These are phyloP conservation scores for Ctenopoma kingsleyae DNA, from an alignment of 2,797 vertebrate species.

Conservation along the genomic window DNA sequence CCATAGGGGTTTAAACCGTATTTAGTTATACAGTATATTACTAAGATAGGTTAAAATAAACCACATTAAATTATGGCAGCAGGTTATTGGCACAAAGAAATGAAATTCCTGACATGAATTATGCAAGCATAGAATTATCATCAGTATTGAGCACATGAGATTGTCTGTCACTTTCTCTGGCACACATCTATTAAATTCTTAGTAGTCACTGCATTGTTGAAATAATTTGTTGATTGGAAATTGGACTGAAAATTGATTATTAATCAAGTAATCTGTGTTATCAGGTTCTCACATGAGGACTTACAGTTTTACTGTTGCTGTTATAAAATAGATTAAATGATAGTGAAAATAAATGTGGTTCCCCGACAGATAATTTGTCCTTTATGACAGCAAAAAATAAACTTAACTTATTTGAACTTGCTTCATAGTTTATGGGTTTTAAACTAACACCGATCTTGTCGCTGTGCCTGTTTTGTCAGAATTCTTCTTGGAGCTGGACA, in stretches of 20 bases:
- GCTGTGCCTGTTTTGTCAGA: constrained; percentile 78
- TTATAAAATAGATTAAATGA: background rate
- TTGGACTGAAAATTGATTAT: no score
- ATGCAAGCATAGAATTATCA: no score
- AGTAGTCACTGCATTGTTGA: no score
- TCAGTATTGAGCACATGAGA: no score
- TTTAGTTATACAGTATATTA: background rate
- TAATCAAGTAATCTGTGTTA: no score
- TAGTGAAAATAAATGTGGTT: background rate
- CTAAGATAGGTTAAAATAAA: background rate
- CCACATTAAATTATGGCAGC: background rate
- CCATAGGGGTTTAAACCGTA: background rate
- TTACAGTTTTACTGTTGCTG: no score
- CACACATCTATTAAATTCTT: no score
- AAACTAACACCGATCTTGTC: background rate
- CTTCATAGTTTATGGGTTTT: background rate
- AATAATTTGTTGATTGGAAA: no score
- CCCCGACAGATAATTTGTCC: no score
- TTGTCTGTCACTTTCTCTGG: no score
- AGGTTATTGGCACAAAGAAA: background rate
- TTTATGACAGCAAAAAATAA: no score
- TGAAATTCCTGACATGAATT: background rate
- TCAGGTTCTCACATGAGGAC: no score
- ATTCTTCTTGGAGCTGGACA: constrained; percentile 98
- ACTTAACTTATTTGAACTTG: background rate